Percentiles rank a stretch among this genome's conserved stretches.
These are phyloP conservation scores for Gorsachius magnificus DNA, from an alignment of 2,797 vertebrate species.

Conservation along the genomic window DNA sequence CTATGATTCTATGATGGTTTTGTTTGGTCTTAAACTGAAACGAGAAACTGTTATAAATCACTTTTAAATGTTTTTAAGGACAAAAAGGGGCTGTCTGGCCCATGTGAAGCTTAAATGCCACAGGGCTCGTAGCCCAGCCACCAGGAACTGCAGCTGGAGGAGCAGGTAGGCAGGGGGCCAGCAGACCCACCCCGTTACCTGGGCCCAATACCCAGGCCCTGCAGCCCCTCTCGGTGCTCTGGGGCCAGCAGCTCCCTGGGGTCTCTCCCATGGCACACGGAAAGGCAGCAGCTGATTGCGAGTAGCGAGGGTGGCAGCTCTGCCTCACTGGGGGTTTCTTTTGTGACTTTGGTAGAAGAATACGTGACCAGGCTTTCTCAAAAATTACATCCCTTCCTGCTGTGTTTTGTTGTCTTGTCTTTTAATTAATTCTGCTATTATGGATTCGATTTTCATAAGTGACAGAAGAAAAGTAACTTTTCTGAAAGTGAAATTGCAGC, in stretches of 20 bases:
- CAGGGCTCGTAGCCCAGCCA: background rate
- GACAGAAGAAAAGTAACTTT: background rate
- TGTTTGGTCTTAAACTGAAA: too few species aligned
- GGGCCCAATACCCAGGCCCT: too few species aligned
- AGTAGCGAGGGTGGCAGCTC: rapidly evolving
- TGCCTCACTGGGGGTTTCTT: rapidly evolving
- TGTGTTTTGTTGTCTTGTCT: background rate
- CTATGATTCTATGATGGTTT: too few species aligned
- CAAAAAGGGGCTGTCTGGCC: too few species aligned
- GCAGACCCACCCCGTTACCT: too few species aligned
- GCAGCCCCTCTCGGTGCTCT: background rate
- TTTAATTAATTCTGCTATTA: background rate
- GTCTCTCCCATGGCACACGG: rapidly evolving
- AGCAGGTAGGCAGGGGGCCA: slow-evolving; percentile 2
- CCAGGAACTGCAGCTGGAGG: slow-evolving; percentile 54
- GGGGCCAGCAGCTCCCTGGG: background rate
- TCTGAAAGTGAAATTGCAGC: background rate
- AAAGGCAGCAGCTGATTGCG: rapidly evolving
- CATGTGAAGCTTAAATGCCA: too few species aligned
- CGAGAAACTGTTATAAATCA: too few species aligned
- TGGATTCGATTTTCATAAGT: rapidly evolving
- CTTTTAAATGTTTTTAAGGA: too few species aligned
- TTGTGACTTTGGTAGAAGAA: background rate
- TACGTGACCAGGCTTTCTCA: rapidly evolving
- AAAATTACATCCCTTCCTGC: rapidly evolving